Conservation (phyloP, 2,797 vertebrate genomes). For the Anas capensis region DNA sequence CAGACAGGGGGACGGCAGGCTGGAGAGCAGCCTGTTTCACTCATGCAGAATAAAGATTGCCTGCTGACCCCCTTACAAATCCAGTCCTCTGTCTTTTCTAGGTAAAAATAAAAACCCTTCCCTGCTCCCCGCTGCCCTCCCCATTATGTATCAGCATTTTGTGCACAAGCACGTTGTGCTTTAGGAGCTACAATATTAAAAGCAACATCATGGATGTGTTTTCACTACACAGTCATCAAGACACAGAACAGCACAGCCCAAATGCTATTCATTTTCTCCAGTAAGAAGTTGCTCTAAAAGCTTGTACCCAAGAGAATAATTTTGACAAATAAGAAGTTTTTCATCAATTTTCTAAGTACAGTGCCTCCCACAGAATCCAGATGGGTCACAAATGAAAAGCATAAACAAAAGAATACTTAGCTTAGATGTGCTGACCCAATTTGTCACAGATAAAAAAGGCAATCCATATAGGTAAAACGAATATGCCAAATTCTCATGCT, state of each 20-base stretch:
- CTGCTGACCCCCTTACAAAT: not conserved
- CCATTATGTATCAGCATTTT: not conserved
- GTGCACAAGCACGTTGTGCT: not conserved
- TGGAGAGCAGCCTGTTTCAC: not conserved
- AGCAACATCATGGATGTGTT: not conserved
- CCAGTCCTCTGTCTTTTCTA: not conserved
- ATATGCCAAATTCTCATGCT: not conserved
- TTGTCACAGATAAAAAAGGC: not conserved
- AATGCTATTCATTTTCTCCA: not conserved
- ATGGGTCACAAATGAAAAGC: not conserved
- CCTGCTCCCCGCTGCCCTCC: not conserved
- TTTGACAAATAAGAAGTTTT: not conserved
- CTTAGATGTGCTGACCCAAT: not conserved
- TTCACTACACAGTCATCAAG: not conserved
- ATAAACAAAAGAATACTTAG: not conserved
- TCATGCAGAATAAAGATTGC: not conserved
- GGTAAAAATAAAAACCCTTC: not conserved
- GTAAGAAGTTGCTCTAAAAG: not conserved
- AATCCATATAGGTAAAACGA: not conserved
- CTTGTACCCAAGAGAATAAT: not conserved
- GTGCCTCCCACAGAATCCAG: not conserved
- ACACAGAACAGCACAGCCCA: not conserved
- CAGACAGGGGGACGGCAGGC: no score
- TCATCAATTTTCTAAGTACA: not conserved
- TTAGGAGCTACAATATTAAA: not conserved